phyloP scores from a whole-genome alignment of 2,113 vertebrate genomes.

The Osmerus mordax region DNA sequence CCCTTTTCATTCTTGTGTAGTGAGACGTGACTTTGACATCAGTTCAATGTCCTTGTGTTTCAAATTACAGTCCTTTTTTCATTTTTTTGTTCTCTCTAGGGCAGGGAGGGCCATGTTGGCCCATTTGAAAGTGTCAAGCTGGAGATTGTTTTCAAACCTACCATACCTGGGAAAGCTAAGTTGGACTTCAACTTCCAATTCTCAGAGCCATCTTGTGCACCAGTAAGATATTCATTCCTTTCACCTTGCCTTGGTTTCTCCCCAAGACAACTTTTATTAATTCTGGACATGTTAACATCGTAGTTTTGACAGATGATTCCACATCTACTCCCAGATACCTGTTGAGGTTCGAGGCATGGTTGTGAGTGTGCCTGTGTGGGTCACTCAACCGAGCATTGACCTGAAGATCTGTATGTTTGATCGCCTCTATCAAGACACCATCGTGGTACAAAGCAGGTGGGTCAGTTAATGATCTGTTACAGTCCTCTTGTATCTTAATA shows the following conservation, averaged over 20 bases:
- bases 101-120: conserved; percentile 75
- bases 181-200: conserved; percentile 77
- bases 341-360: conserved; percentile 67
- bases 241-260: not conserved
- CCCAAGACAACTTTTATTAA: not conserved
- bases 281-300: not conserved
- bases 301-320: not conserved
- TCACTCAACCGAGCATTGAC: conserved; percentile 75
- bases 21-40: too few relatives aligned
- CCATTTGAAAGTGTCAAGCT: conserved; percentile 80
- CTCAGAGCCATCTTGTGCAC: conserved; percentile 70
- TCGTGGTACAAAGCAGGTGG: conserved; percentile 81
- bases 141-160: conserved; percentile 80
- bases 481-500: not conserved
- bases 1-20: too few relatives aligned
- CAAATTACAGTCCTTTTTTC: not conserved
- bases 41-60: too few relatives aligned
- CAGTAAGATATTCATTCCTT: conserved; percentile 69
- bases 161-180: conserved; percentile 70
- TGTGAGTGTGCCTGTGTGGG: conserved; percentile 77
- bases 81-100: conserved; percentile 53
- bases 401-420: conserved; percentile 89
- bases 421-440: conserved; percentile 79
- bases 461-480: conserved; percentile 15
- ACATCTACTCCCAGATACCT: conserved; percentile 44